phyloP scores from a whole-genome alignment of 2,888 invertebrate species.

The Aleiodes leptofemur region DNA sequence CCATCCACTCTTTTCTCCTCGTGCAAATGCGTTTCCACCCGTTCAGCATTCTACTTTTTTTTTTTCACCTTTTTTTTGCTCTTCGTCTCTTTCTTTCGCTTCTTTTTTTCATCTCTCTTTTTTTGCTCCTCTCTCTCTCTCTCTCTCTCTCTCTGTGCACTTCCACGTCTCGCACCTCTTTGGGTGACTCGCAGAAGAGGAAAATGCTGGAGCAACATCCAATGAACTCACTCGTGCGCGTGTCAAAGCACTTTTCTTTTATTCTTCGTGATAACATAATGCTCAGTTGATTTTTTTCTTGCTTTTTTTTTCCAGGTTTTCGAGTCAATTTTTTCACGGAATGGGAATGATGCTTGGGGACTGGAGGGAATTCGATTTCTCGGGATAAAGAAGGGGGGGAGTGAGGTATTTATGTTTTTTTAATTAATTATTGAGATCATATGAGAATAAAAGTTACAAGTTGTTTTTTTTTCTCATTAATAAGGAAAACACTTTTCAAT shows the following conservation, averaged over 20 bases:
- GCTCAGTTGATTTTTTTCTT: constrained; percentile 13
- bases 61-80: constrained; percentile 4
- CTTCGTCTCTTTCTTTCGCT: not conserved
- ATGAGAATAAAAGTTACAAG: too few species aligned
- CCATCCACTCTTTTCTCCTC: not conserved
- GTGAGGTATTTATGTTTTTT: too few species aligned
- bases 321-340: not conserved
- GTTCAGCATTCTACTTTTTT: not conserved
- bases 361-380: too few species aligned
- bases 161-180: constrained; percentile 29
- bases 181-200: constrained; percentile 36
- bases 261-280: constrained; percentile 40
- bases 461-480: too few species aligned
- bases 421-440: too few species aligned
- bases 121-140: not conserved
- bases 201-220: constrained; percentile 39
- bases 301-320: constrained; percentile 12
- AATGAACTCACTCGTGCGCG: constrained; percentile 39
- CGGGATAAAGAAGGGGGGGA: too few species aligned
- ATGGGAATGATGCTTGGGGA: too few species aligned
- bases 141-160: not conserved
- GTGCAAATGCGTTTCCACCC: constrained; percentile 13
- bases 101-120: not conserved
- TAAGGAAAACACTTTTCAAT: too few species aligned
- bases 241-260: constrained; percentile 47